phyloP scores from a whole-genome alignment of 2,888 invertebrate genomes.

The Pteria penguin region DNA sequence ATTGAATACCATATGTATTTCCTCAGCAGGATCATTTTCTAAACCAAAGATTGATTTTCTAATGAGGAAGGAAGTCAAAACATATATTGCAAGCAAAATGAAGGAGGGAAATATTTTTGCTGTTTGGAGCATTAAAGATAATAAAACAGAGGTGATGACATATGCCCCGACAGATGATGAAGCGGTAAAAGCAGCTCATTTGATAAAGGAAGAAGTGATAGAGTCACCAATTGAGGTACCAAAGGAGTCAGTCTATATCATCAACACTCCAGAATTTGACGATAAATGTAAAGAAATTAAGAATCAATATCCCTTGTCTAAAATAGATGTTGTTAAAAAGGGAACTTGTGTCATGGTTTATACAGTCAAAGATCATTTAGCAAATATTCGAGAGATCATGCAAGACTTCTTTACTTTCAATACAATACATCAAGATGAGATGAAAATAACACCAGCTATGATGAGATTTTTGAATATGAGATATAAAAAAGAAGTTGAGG shows the following conservation, averaged over 20 bases:
- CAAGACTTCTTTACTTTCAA: conserved; percentile 32
- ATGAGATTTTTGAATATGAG: conserved; percentile 45
- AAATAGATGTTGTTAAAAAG: background rate
- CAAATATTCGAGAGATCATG: conserved; percentile 22
- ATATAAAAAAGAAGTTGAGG: conserved; percentile 31
- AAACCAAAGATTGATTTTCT: conserved; percentile 19
- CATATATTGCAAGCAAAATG: conserved; percentile 10
- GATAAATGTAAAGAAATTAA: background rate
- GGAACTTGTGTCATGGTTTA: conserved; percentile 9
- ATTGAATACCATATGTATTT: background rate
- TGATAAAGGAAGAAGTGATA: conserved; percentile 16
- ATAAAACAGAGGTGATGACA: conserved; percentile 1
- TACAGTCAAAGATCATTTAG: conserved; percentile 10
- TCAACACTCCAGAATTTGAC: background rate
- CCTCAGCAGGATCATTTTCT: conserved; percentile 28
- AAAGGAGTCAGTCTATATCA: background rate
- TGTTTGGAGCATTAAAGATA: conserved; percentile 20
- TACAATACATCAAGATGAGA: conserved; percentile 13
- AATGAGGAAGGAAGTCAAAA: conserved; percentile 13
- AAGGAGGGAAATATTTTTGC: conserved; percentile 21
- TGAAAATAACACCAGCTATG: conserved; percentile 6
- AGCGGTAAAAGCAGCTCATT: conserved; percentile 15
- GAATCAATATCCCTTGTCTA: conserved; percentile 1
- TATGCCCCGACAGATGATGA: conserved; percentile 30
- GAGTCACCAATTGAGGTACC: conserved; percentile 21